phyloP scores from a whole-genome alignment of 2,797 vertebrate species.

The Sebastes kiyomatsui region DNA sequence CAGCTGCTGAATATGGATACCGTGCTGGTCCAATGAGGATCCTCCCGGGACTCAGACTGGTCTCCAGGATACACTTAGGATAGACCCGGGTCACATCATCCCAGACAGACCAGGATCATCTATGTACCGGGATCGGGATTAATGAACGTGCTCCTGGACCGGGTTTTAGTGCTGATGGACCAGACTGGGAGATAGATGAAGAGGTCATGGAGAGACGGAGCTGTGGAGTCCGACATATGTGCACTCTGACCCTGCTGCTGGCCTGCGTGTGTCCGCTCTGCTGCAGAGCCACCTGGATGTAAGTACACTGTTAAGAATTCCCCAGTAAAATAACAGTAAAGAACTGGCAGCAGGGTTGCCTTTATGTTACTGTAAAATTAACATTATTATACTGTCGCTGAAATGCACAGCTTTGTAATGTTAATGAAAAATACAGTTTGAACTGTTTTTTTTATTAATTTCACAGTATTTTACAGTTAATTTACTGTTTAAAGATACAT shows the following conservation, averaged over 20 bases:
- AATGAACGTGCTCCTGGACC: not conserved
- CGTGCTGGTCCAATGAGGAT: slow-evolving; percentile 59
- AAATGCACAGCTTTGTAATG: no score
- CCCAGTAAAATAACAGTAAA: no score
- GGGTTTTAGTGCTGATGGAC: slow-evolving; percentile 43
- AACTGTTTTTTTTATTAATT: no score
- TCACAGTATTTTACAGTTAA: no score
- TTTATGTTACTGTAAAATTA: no score
- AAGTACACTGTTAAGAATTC: slow-evolving; percentile 59
- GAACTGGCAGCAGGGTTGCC: no score
- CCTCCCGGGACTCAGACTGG: not conserved
- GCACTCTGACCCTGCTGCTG: slow-evolving; percentile 82
- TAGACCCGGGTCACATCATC: not conserved
- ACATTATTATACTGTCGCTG: no score
- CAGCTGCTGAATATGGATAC: slow-evolving; percentile 58
- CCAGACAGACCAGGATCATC: not conserved
- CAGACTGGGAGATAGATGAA: slow-evolving; percentile 68
- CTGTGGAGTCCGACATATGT: slow-evolving; percentile 76
- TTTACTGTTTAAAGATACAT: no score
- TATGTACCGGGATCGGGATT: not conserved
- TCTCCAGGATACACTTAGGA: no score
- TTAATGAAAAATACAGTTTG: no score
- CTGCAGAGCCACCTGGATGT: slow-evolving; percentile 91
- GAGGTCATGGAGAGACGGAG: slow-evolving; percentile 85
- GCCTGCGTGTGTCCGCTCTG: slow-evolving; percentile 80